A percentile compares a stretch with the other conserved stretches of the same genome.
These are phyloP conservation scores for Sicus ferrugineus DNA, from an alignment of 2,888 invertebrate species.

Conservation along the genomic window DNA sequence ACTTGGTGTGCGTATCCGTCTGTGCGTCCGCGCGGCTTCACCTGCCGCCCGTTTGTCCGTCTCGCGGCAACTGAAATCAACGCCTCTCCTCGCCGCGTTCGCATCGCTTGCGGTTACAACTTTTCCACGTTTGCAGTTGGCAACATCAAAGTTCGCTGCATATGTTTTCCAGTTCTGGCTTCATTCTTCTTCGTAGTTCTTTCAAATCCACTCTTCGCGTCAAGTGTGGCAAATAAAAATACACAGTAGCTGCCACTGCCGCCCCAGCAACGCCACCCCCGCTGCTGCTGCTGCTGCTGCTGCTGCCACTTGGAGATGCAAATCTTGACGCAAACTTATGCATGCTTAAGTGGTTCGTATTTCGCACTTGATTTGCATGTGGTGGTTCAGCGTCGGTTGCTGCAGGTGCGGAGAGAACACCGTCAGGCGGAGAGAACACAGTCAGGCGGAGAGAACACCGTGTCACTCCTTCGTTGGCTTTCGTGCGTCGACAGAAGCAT, in stretches of 20 bases:
- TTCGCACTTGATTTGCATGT: conserved; percentile 45
- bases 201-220: neutral
- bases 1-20: neutral
- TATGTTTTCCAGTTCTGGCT: neutral
- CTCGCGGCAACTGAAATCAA: neutral
- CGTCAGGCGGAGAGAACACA: neutral
- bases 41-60: neutral
- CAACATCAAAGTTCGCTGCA: conserved; percentile 15
- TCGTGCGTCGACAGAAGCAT: neutral
- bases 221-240: conserved; percentile 18
- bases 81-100: neutral
- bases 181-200: neutral
- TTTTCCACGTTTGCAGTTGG: conserved; percentile 10
- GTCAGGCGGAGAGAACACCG: neutral
- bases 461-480: neutral
- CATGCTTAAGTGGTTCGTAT: conserved; percentile 45
- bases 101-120: conserved; percentile 15
- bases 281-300: conserved; percentile 29
- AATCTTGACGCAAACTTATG: conserved; percentile 46
- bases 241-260: neutral
- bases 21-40: too few relatives aligned
- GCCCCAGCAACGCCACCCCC: neutral
- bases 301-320: conserved; percentile 45
- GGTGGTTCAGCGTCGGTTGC: conserved; percentile 10
- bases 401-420: neutral